Conservation (phyloP, 2,113 vertebrate species). For the Sturnira hondurensis region DNA sequence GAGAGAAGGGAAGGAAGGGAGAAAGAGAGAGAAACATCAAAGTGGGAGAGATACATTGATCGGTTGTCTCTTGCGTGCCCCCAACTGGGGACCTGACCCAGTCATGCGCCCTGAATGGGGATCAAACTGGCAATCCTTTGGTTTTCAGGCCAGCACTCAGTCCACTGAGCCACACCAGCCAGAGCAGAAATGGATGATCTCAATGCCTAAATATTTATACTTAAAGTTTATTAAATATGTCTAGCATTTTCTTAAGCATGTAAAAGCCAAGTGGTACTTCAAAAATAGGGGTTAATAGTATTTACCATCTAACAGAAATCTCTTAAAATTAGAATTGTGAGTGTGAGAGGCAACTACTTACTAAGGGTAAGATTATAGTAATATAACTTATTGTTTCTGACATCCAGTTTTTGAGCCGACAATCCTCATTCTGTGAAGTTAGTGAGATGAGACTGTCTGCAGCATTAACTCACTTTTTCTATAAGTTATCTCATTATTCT, state of each 20-base stretch:
- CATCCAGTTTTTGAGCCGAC: not conserved
- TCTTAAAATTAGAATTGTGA: slow-evolving; percentile 15
- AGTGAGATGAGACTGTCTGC: slow-evolving; percentile 15
- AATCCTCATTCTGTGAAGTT: not conserved
- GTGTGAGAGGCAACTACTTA: not conserved
- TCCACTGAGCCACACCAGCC: too few relatives aligned
- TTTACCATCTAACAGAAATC: slow-evolving; percentile 30
- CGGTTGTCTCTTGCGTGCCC: too few relatives aligned
- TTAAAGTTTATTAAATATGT: not conserved
- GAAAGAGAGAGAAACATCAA: too few relatives aligned
- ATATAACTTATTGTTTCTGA: slow-evolving; percentile 32
- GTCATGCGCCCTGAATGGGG: too few relatives aligned
- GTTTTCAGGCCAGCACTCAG: too few relatives aligned
- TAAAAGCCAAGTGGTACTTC: not conserved
- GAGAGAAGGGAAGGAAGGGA: too few relatives aligned
- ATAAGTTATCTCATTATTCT: slow-evolving; percentile 27
- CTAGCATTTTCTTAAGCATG: not conserved
- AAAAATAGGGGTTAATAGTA: not conserved
- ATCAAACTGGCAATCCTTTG: too few relatives aligned
- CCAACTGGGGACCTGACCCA: too few relatives aligned
- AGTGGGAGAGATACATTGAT: too few relatives aligned
- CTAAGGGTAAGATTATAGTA: not conserved
- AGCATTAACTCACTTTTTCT: slow-evolving; percentile 60
- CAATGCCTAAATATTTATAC: not conserved
- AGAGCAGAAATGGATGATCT: not conserved